phyloP scores from a whole-genome alignment of 2,888 invertebrate genomes.

The Diogma glabrata region DNA sequence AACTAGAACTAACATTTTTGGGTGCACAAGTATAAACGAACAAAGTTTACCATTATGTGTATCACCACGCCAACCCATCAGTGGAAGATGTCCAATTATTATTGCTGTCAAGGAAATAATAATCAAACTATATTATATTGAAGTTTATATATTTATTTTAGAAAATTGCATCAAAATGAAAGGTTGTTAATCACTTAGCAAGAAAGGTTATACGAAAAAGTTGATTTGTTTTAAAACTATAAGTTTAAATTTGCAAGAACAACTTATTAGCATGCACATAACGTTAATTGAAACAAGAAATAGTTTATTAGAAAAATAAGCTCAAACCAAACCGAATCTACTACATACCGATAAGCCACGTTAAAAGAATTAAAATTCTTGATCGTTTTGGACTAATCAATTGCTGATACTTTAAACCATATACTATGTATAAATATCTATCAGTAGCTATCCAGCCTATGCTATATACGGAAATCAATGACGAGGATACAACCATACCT shows the following conservation, averaged over 20 bases:
- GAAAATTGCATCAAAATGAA: too few species aligned
- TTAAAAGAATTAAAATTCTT: slow-evolving; percentile 41
- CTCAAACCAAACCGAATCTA: too few species aligned
- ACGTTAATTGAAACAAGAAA: too few species aligned
- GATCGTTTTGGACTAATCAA: slow-evolving; percentile 48
- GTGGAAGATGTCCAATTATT: slow-evolving; percentile 42
- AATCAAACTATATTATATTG: too few species aligned
- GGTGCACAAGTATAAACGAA: slow-evolving; percentile 46
- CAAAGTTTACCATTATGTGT: slow-evolving; percentile 42
- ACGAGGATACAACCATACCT: slow-evolving; percentile 53
- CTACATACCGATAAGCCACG: slow-evolving; percentile 46
- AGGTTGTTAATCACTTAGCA: too few species aligned
- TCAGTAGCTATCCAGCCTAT: slow-evolving; percentile 52
- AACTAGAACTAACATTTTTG: slow-evolving; percentile 41
- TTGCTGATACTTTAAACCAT: slow-evolving; percentile 49
- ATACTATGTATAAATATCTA: slow-evolving; percentile 50
- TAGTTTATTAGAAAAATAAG: too few species aligned
- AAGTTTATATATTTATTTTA: too few species aligned
- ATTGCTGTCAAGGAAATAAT: too few species aligned
- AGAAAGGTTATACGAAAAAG: too few species aligned
- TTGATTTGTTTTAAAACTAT: too few species aligned
- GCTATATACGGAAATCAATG: slow-evolving; percentile 50
- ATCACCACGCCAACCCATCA: slow-evolving; percentile 45
- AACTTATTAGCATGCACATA: too few species aligned
- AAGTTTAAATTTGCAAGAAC: too few species aligned